phyloP scores from a whole-genome alignment of 2,888 invertebrate genomes.

The Cylindroiulus punctatus region DNA sequence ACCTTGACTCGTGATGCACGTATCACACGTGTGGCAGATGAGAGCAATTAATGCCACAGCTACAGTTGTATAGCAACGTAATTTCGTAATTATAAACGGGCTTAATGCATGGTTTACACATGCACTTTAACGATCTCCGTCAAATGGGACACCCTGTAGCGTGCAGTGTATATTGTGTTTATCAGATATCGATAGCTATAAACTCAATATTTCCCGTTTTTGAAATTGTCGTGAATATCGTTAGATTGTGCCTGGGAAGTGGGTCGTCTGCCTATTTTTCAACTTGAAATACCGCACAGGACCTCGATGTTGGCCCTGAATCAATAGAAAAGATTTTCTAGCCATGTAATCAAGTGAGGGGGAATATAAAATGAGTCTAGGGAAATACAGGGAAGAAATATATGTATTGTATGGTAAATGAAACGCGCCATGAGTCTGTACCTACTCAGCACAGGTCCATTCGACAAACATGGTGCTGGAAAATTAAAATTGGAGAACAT shows the following conservation, averaged over 20 bases:
- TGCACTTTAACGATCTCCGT: not conserved
- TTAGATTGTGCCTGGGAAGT: not conserved
- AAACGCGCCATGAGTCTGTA: not conserved
- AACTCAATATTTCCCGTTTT: not conserved
- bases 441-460: not conserved
- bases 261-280: conserved; percentile 2
- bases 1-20: not conserved
- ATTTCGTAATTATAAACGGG: no score
- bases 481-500: not conserved
- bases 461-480: not conserved
- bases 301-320: conserved; percentile 29
- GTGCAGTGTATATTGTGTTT: not conserved
- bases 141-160: not conserved
- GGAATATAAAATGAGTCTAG: conserved; percentile 31
- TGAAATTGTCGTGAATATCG: not conserved
- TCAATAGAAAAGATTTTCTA: conserved; percentile 29
- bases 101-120: no score
- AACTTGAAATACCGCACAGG: not conserved
- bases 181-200: conserved; percentile 7
- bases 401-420: conserved; percentile 38
- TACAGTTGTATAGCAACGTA: no score
- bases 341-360: conserved; percentile 8
- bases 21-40: not conserved
- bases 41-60: not conserved
- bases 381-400: conserved; percentile 8